phyloP scores from a whole-genome alignment of 2,113 vertebrate genomes.

The Brachyhypopomus occidentalis region DNA sequence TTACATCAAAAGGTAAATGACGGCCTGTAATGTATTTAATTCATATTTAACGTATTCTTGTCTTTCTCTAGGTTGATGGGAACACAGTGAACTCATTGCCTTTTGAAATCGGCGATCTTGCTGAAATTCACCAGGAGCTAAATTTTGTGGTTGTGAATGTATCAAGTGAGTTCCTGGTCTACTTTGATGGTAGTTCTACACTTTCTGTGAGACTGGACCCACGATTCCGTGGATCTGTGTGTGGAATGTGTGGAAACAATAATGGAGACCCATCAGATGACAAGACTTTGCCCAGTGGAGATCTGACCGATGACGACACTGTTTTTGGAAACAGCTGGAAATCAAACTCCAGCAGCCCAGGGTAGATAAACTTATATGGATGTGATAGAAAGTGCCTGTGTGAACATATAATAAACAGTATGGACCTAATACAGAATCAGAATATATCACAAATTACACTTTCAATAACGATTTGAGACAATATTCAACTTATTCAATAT shows the following conservation, averaged over 20 bases:
- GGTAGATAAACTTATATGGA: conserved; percentile 66
- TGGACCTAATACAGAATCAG: too few relatives aligned
- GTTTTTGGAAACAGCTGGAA: conserved; percentile 71
- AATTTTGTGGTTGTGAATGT: conserved; percentile 57
- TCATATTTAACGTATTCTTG: too few relatives aligned
- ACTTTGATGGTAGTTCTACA: conserved; percentile 61
- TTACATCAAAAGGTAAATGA: too few relatives aligned
- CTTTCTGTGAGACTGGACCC: conserved; percentile 58
- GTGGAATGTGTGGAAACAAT: conserved; percentile 72
- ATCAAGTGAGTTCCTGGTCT: conserved; percentile 55
- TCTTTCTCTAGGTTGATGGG: conserved; percentile 64
- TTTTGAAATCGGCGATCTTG: conserved; percentile 44
- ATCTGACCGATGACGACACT: conserved; percentile 58
- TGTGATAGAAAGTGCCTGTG: background rate
- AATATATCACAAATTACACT: too few relatives aligned
- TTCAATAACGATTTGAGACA: too few relatives aligned
- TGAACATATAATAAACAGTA: too few relatives aligned
- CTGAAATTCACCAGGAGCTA: conserved; percentile 46
- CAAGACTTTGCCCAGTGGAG: conserved; percentile 64
- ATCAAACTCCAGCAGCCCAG: conserved; percentile 54
- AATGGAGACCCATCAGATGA: conserved; percentile 67
- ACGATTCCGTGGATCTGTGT: conserved; percentile 46
- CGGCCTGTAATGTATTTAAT: too few relatives aligned
- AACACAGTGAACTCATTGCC: conserved; percentile 37
- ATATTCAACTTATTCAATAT: too few relatives aligned